These are phyloP conservation scores for Drosophila orena DNA, from an alignment of 1,140 invertebrate genomes.

Conservation along the genomic window DNA sequence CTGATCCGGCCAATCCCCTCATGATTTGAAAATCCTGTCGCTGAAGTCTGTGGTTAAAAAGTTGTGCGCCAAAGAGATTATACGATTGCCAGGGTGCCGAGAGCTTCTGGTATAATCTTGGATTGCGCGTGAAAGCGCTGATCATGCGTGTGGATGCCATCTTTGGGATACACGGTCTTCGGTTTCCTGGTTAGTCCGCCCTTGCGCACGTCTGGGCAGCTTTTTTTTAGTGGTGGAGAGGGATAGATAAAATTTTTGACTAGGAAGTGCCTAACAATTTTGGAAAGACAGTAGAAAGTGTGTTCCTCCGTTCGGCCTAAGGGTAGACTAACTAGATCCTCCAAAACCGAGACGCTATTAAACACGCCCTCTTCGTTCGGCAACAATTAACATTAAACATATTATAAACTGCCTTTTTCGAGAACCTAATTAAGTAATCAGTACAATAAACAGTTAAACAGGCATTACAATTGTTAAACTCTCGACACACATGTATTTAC, in stretches of 20 bases:
- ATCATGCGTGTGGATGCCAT: slow-evolving; percentile 32
- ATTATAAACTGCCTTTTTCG: not conserved
- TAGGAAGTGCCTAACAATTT: slow-evolving; percentile 21
- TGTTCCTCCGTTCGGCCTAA: slow-evolving; percentile 12
- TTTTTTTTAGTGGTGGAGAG: not conserved
- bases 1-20: slow-evolving; percentile 1
- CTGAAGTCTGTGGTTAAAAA: not conserved
- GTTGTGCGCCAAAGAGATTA: not conserved
- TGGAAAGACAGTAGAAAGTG: slow-evolving; percentile 20
- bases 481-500: not conserved
- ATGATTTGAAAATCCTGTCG: not conserved
- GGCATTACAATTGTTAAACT: not conserved
- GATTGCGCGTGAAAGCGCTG: slow-evolving; percentile 16
- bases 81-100: not conserved
- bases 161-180: not conserved
- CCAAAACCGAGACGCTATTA: not conserved
- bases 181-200: slow-evolving; percentile 6
- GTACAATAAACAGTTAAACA: too few relatives aligned
- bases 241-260: not conserved
- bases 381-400: not conserved
- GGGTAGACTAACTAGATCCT: slow-evolving; percentile 9
- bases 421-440: too few relatives aligned
- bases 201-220: not conserved
- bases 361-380: not conserved
- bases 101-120: slow-evolving; percentile 10